These are phyloP conservation scores for Dryocosmus kuriphilus DNA, from an alignment of 2,888 invertebrate species.

Conservation along the genomic window DNA sequence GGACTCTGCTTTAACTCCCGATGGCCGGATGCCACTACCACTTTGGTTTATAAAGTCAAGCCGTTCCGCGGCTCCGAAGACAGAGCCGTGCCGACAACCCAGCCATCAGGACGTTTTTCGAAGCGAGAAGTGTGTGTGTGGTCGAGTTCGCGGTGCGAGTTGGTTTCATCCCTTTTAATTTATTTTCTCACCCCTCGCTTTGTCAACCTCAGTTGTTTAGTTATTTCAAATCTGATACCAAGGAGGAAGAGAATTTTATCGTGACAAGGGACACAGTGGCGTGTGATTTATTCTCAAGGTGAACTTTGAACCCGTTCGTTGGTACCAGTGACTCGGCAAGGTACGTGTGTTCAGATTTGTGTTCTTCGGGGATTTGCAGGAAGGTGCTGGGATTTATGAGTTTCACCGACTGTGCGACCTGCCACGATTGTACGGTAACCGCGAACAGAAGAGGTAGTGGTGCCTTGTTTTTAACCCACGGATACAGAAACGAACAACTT, in stretches of 20 bases:
- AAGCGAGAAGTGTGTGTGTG: conserved; percentile 64
- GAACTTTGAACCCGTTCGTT: conserved; percentile 57
- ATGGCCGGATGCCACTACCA: conserved; percentile 63
- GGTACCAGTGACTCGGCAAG: conserved; percentile 63
- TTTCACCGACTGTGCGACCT: neutral
- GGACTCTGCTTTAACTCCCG: conserved; percentile 59
- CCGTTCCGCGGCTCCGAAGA: conserved; percentile 73
- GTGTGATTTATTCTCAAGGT: conserved; percentile 52
- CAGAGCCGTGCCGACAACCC: conserved; percentile 77
- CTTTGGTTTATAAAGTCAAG: conserved; percentile 76
- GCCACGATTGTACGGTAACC: neutral
- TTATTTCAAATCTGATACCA: neutral
- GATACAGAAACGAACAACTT: neutral
- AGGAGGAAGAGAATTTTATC: conserved; percentile 45
- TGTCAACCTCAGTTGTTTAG: conserved; percentile 14
- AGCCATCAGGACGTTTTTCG: conserved; percentile 71
- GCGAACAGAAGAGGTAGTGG: conserved; percentile 3
- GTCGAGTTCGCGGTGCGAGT: conserved; percentile 55
- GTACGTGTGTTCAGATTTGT: conserved; percentile 60
- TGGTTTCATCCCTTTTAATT: conserved; percentile 35
- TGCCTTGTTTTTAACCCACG: neutral
- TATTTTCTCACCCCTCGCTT: neutral
- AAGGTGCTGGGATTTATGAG: conserved; percentile 44
- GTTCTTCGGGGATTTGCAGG: conserved; percentile 34
- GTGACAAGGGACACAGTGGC: conserved; percentile 42